Evolutionary conservation across 2,797 vertebrate genomes (phyloP).

Genomic region (Periparus ater): DNA sequence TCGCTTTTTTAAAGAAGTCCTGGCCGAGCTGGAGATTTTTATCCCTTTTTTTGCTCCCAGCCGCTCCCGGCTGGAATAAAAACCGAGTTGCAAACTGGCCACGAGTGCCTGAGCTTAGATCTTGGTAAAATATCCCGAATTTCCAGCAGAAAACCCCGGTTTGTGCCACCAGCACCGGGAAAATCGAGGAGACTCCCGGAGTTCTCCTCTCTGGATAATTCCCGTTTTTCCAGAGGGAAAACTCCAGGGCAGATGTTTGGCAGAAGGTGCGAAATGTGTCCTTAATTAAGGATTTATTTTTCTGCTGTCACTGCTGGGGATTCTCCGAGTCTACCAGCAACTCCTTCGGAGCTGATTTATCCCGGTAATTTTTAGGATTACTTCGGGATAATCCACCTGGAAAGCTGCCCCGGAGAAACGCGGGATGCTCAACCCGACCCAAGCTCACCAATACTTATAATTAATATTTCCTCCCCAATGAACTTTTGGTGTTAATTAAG

Average conservation of each 20-base stretch:
- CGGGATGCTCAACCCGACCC: not conserved
- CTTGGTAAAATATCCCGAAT: not conserved
- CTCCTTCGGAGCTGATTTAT: not conserved
- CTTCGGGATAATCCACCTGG: not conserved
- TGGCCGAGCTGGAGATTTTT: not conserved
- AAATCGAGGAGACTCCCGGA: not conserved
- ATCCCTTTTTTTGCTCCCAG: not conserved
- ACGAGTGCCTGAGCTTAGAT: accelerated
- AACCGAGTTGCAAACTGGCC: not conserved
- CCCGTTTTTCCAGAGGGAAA: not conserved
- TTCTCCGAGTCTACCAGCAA: accelerated
- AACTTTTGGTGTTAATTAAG: no score
- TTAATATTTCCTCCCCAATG: accelerated
- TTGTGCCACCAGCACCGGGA: not conserved
- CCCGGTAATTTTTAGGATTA: not conserved
- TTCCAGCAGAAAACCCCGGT: not conserved
- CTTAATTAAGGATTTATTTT: not conserved
- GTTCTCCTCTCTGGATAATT: not conserved
- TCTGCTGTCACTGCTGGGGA: not conserved
- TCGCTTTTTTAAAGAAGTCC: not conserved
- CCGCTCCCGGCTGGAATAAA: not conserved
- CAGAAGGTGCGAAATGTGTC: not conserved
- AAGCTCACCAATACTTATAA: accelerated
- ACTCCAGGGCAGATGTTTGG: not conserved
- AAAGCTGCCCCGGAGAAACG: not conserved